Evolutionary conservation across 2,888 invertebrate species (phyloP).

Genomic region (Zygogramma bicolorata): DNA sequence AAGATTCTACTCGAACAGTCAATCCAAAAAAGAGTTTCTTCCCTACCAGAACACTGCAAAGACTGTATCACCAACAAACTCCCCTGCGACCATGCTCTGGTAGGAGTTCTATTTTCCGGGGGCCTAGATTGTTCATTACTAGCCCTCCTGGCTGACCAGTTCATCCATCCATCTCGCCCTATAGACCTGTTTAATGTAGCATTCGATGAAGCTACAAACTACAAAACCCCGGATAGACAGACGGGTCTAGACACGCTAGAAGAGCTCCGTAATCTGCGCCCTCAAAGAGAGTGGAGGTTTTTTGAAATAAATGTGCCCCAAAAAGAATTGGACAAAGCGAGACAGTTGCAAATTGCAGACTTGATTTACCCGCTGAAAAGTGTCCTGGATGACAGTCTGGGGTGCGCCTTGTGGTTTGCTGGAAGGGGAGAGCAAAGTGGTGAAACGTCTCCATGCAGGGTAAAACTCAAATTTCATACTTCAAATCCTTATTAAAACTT

Average conservation of each 20-base stretch:
- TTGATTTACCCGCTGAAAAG: constrained; percentile 88
- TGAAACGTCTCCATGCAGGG: constrained; percentile 69
- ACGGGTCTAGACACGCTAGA: constrained; percentile 80
- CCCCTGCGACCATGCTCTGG: constrained; percentile 63
- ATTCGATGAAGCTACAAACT: constrained; percentile 74
- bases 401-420: constrained; percentile 98
- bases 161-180: constrained; percentile 73
- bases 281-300: constrained; percentile 85
- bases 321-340: constrained; percentile 73
- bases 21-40: constrained; percentile 71
- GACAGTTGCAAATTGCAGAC: constrained; percentile 75
- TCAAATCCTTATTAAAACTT: too few species aligned
- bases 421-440: constrained; percentile 71
- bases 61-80: constrained; percentile 67
- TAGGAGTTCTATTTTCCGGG: constrained; percentile 89
- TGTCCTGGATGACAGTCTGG: constrained; percentile 95
- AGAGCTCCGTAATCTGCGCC: constrained; percentile 78
- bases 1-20: constrained; percentile 71
- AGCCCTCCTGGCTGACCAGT: constrained; percentile 82
- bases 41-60: constrained; percentile 75
- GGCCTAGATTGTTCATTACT: constrained; percentile 96
- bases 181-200: constrained; percentile 97
- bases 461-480: too few species aligned
- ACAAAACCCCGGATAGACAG: constrained; percentile 85
- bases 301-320: constrained; percentile 81